phyloP scores from a whole-genome alignment of 2,797 vertebrate species.

The Schizothorax lantsangensis region DNA sequence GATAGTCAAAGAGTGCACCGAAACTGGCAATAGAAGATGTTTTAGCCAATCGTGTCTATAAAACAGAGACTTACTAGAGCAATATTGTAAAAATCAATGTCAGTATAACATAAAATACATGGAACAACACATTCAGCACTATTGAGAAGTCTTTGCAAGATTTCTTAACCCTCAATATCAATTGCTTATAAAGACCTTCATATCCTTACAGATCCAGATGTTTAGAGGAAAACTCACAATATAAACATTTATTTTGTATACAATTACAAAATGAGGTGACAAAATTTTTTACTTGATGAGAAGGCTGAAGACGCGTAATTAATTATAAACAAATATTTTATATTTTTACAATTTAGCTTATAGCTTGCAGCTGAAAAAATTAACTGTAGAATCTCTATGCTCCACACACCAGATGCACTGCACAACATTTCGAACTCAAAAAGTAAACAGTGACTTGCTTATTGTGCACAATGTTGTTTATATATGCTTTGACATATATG shows the following conservation, averaged over 20 bases:
- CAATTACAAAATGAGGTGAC: neutral
- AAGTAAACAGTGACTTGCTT: constrained; percentile 5
- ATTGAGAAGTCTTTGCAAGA: neutral
- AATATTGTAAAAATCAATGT: neutral
- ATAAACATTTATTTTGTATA: neutral
- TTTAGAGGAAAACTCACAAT: neutral
- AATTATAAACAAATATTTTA: too few relatives aligned
- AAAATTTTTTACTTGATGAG: neutral
- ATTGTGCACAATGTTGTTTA: neutral
- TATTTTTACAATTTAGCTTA: too few relatives aligned
- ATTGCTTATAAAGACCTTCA: neutral
- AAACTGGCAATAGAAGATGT: neutral
- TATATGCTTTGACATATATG: neutral
- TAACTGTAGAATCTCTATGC: neutral
- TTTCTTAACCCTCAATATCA: neutral
- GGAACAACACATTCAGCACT: neutral
- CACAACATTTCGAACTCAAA: constrained; percentile 1
- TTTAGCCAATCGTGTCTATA: neutral
- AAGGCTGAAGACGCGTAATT: neutral
- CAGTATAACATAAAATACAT: neutral
- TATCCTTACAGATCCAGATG: neutral
- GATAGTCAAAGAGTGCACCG: neutral
- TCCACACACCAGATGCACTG: neutral
- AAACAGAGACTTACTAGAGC: neutral
- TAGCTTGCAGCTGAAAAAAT: neutral